A percentile compares a stretch with the other conserved stretches of the same genome.
Conservation (phyloP, 2,888 invertebrate genomes). For the Drosophila merina region DNA sequence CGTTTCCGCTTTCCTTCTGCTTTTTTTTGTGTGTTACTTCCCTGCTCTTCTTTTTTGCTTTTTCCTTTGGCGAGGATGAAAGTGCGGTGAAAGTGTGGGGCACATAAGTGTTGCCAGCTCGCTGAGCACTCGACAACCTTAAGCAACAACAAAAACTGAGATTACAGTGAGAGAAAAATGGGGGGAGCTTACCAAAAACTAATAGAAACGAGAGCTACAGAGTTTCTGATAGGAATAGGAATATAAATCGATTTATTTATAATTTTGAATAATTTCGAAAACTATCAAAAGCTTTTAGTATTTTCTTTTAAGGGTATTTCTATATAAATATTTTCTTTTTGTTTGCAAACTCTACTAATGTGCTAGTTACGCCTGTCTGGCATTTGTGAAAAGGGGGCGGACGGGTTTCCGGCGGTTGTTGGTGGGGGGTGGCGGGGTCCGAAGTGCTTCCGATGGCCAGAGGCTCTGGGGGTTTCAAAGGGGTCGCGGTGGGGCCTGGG, state of each 20-base stretch:
- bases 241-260: too few species aligned
- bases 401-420: neutral
- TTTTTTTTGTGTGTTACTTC: slow-evolving; percentile 2
- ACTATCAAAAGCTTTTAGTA: neutral
- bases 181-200: too few species aligned
- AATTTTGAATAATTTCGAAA: neutral
- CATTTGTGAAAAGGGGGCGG: neutral
- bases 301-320: neutral
- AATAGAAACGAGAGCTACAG: too few species aligned
- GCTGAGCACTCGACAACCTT: slow-evolving; percentile 56
- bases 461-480: too few species aligned
- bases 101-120: slow-evolving; percentile 61
- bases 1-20: slow-evolving; percentile 59
- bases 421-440: too few species aligned
- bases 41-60: neutral
- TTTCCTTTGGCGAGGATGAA: slow-evolving; percentile 3
- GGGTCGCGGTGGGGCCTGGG: slow-evolving; percentile 4
- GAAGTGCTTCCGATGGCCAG: slow-evolving; percentile 4
- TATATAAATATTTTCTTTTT: neutral
- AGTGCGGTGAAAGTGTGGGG: slow-evolving; percentile 18
- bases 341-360: neutral
- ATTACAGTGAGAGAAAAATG: neutral
- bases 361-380: slow-evolving; percentile 35
- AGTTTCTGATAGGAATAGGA: neutral
- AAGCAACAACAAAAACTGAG: slow-evolving; percentile 22